phyloP scores from a whole-genome alignment of 1,140 invertebrate genomes.

The Drosophila saltans region DNA sequence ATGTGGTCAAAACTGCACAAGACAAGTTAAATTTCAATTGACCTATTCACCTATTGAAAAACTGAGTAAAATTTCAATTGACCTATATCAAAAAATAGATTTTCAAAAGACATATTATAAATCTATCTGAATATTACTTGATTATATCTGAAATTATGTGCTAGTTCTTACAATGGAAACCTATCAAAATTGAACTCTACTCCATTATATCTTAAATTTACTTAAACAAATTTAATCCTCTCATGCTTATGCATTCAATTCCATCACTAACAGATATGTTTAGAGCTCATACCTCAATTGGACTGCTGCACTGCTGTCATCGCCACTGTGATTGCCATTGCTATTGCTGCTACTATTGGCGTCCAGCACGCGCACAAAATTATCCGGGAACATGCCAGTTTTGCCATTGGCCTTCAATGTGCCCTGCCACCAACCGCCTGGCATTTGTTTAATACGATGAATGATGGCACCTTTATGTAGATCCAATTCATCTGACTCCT shows the following conservation, averaged over 20 bases:
- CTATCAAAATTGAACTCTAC: too few species aligned
- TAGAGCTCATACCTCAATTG: slow-evolving; percentile 64
- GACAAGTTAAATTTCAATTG: too few species aligned
- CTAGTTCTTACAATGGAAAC: too few species aligned
- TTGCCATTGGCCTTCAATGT: slow-evolving; percentile 89
- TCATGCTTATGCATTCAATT: neutral
- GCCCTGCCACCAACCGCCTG: slow-evolving; percentile 98
- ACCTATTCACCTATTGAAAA: too few species aligned
- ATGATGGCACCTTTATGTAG: slow-evolving; percentile 95
- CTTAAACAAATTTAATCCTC: neutral
- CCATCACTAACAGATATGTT: neutral
- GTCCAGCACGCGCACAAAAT: slow-evolving; percentile 92
- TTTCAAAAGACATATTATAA: too few species aligned
- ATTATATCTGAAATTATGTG: too few species aligned
- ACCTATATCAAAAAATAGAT: too few species aligned
- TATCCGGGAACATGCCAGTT: slow-evolving; percentile 98
- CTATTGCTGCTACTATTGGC: slow-evolving; percentile 40
- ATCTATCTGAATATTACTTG: too few species aligned
- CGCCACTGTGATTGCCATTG: slow-evolving; percentile 63
- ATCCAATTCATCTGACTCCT: slow-evolving; percentile 92
- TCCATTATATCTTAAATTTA: too few species aligned
- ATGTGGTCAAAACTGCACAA: too few species aligned
- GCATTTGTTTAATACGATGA: slow-evolving; percentile 91
- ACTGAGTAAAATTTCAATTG: too few species aligned
- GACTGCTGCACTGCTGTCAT: slow-evolving; percentile 69